Base-by-base conservation (phyloP, 2,113 vertebrate genomes). In the Cyprinodon variegatus region DNA sequence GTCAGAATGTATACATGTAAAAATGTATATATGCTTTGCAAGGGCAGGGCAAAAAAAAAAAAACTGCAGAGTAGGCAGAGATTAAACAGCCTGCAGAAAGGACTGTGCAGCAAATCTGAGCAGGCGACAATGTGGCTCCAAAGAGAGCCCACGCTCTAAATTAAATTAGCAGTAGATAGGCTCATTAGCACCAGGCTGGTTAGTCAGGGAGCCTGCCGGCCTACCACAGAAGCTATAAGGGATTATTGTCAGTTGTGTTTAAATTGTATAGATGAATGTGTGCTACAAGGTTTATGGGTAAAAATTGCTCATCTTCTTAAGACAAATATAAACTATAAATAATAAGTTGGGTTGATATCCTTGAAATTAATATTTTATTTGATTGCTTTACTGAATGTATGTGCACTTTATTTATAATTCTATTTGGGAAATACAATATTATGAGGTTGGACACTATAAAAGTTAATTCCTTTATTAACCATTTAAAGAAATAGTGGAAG, bases 101-200 rank as follows among this genome's bases (percentile, higher is more conserved):
- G n/a, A 82, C 74, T 38, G 48, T 20, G 61, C 22, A 37, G 69
- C 76, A 57, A n/a, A 66, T 65, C 57, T 61, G 48, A 66, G 72
- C 72, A 68, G 67, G 81, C 50, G 2, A 61, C 70, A 75, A 60
- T 15, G 67, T 17, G 65, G 68, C 74, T 84, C 70, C 72, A 29
- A 6, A 50, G 75, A 74, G 14, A 83, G 76, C 82, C 77, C 68
- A 66, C 39, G 59, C 71, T 86, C 68, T 39, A 83, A 90, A 89
- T 90, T 69, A 74, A 87, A 90, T 90, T 83, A 89, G 81, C 71
- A 61, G 68, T 72, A 84, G 81, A 86, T 83, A 72, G 74, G 73
- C 77, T 91, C 86, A 88, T 92, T 93, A 90, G 86, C 75, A 65
- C 79, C 75, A 14, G 64, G 63, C 83, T 77, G 76, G 81, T 74